Evolutionary conservation across 2,113 vertebrate species (phyloP).

Genomic region (Gorilla gorilla): DNA sequence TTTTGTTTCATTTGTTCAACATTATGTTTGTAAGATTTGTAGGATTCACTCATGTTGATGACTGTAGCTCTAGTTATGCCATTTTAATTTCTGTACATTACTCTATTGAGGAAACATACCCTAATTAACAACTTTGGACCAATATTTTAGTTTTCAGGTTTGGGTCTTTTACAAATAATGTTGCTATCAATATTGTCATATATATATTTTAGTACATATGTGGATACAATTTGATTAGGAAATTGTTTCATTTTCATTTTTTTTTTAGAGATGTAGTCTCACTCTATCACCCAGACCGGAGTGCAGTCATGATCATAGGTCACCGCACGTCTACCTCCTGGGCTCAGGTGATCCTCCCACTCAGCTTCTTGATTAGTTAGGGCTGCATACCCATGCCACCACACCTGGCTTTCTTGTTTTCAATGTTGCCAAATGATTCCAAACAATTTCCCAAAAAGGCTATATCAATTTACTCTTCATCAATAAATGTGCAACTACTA

Average conservation of each 20-base stretch:
- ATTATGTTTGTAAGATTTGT: neutral
- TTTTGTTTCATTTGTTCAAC: neutral
- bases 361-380: no score
- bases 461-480: neutral
- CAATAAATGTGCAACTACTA: neutral
- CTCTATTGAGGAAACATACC: neutral
- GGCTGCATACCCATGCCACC: no score
- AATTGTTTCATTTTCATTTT: neutral
- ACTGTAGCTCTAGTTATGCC: neutral
- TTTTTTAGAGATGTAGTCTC: no score
- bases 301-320: no score
- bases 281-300: no score
- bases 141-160: neutral
- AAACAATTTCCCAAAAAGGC: neutral
- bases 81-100: neutral
- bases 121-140: neutral
- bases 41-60: neutral
- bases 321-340: no score
- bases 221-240: neutral
- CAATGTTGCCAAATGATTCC: neutral
- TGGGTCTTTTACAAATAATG: neutral
- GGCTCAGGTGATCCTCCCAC: no score
- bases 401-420: no score
- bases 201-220: neutral
- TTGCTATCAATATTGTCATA: neutral